Base-by-base conservation (phyloP, 1,140 invertebrate species). In the Eueides isabella region DNA sequence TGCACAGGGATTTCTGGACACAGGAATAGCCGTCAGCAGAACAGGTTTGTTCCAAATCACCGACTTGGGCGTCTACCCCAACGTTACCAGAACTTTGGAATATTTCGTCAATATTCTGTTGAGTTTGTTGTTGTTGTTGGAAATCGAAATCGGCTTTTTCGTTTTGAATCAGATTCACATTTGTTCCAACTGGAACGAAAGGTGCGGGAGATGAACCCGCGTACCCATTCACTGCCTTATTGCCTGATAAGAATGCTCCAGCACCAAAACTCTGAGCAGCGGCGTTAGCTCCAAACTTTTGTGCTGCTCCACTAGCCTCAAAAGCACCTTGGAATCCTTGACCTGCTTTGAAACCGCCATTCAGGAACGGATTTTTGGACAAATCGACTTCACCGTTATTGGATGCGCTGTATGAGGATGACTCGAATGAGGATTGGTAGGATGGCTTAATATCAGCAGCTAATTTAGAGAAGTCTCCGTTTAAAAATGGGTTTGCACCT, bases 11-110 rank as follows among this genome's bases (percentile, higher is more conserved):
- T 64, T 93, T 94, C 1, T 92, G 81, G 0, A 95, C 95, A 81
- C 95, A 95, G 55, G 94, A 93, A 80, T 93, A 94, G 61, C 94
- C 94, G 31, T 91, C 83, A 11, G 94, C 94, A 70, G 86, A 86
- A 76, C 95, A 95, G 11, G 91, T 90, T 74, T 93, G 88, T 68
- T 91, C 87, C 67, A 93, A 61, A 2, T 87, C 91, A 1, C 88
- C 88, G n/a, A 76, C 87, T 48, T 33, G 66, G 19, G 83, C 77
- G 4, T 75, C 74, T 2, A 71, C 16, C 7, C 74, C 68, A 35
- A 90, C 85, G 35, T 86, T 88, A 2, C 84, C 85, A 67, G 86
- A 80, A 23, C 75, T 80, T 65, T 81, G 79, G 84, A 90, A 91
- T 0, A 81, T 71, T 26, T 89, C 84, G 61, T 91, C 85, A 28